These are phyloP conservation scores for Phainopepla nitens DNA, from an alignment of 2,113 vertebrate species.

Conservation along the genomic window DNA sequence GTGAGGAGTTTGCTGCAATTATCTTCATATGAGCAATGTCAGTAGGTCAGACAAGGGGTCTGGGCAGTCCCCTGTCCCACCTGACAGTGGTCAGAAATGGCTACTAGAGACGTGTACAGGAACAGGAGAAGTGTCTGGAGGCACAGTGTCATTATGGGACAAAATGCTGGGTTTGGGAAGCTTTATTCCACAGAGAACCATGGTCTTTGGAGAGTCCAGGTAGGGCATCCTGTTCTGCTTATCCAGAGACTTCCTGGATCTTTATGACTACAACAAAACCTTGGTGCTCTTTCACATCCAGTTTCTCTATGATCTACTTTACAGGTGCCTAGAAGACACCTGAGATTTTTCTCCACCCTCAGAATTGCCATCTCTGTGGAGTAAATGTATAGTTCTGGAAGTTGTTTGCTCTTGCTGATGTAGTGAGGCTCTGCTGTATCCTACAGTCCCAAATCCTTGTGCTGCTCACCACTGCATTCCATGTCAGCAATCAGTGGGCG, in stretches of 20 bases:
- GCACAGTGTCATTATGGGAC: not conserved
- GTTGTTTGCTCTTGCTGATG: not conserved
- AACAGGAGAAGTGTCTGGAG: not conserved
- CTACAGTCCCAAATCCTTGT: not conserved
- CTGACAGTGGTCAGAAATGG: not conserved
- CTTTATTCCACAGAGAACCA: not conserved
- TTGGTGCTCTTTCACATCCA: not conserved
- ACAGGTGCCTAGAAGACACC: not conserved
- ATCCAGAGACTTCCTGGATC: not conserved
- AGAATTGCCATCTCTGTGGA: not conserved
- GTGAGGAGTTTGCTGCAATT: not conserved
- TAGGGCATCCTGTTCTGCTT: not conserved
- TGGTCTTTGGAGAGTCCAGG: not conserved
- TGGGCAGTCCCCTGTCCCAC: not conserved
- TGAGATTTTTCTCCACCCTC: not conserved
- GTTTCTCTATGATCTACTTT: not conserved
- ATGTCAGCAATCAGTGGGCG: not conserved
- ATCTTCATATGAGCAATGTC: not conserved
- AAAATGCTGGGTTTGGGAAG: not conserved
- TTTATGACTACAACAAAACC: not conserved
- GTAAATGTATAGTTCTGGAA: not conserved
- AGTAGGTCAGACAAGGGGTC: not conserved
- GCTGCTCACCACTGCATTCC: not conserved
- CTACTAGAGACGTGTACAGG: rapidly evolving
- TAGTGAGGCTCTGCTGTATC: not conserved